A percentile compares a stretch with the other conserved stretches of the same genome.
These are phyloP conservation scores for Drosophila atripex DNA, from an alignment of 2,888 invertebrate species.

Conservation along the genomic window DNA sequence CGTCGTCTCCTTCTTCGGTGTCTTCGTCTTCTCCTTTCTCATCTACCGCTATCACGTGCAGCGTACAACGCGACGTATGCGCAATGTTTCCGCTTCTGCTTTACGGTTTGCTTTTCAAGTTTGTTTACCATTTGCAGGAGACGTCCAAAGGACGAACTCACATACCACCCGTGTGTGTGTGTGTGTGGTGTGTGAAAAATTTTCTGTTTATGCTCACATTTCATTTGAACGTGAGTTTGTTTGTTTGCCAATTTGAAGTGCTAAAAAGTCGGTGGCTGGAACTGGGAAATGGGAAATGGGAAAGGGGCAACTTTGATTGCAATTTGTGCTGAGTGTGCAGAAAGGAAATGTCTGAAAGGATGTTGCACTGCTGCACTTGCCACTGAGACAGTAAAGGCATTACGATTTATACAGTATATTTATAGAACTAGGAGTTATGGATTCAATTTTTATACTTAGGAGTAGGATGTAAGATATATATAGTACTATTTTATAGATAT, in stretches of 20 bases:
- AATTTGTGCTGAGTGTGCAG: slow-evolving; percentile 68
- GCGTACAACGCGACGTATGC: slow-evolving; percentile 64
- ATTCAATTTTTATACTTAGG: too few species aligned
- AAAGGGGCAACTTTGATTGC: slow-evolving; percentile 63
- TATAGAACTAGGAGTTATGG: too few species aligned
- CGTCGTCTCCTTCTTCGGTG: slow-evolving; percentile 9
- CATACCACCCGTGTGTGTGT: not conserved
- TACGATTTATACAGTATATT: not conserved
- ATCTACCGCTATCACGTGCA: slow-evolving; percentile 4
- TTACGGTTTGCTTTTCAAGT: slow-evolving; percentile 66
- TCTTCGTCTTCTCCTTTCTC: slow-evolving; percentile 15
- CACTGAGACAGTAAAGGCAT: not conserved
- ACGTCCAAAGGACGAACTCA: slow-evolving; percentile 28
- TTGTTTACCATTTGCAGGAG: slow-evolving; percentile 65
- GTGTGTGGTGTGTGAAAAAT: slow-evolving; percentile 69
- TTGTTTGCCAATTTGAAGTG: slow-evolving; percentile 77
- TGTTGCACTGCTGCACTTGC: slow-evolving; percentile 25
- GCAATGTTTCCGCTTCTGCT: slow-evolving; percentile 61
- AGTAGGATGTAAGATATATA: too few species aligned
- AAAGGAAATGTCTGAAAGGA: slow-evolving; percentile 47
- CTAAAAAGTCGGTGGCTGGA: slow-evolving; percentile 51
- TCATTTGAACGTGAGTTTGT: slow-evolving; percentile 77
- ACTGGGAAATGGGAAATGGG: slow-evolving; percentile 22
- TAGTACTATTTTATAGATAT: not conserved
- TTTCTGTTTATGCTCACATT: slow-evolving; percentile 77